Base-by-base conservation (phyloP, 2,888 invertebrate genomes). In the Polylopha cassiicola region DNA sequence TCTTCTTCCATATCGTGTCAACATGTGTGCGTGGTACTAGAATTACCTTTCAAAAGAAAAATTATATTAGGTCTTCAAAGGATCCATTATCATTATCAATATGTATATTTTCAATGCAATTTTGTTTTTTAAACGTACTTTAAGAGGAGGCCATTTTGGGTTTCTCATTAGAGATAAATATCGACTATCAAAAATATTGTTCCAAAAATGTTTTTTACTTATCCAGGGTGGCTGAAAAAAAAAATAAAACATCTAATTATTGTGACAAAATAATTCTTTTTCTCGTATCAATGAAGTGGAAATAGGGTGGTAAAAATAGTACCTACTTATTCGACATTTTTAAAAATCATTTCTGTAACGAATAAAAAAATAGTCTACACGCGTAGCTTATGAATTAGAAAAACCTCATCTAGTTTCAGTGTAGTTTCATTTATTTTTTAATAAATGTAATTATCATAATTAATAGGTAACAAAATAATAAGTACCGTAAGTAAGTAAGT, bases 101-200 rank as follows among this genome's bases (percentile, higher is more conserved):
- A 22, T 5, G 4, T 8, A 22, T 9, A 26, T 11, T 13, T 4
- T 4, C 9, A 11, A 11, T 9, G n/a, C 13, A 26, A 6, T 26
- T 4, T 11, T 13, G 13, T 11, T 11, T 13, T 20, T 27, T 10
- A 6, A 10, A 48, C 47, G 52, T 62, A 80, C 82, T 60, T 78
- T 74, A 4, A 84, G 52, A 4, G 79, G 55, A 1, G 82, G 82
- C 82, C 82, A 84, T 48, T 68, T 73, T 0, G 65, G 30, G 50
- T 69, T 78, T 49, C 78, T 67, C 80, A 84, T 78, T 4, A 84
- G 49, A 3, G 69, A 61, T 51, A 77, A 79, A 43, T 82, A 84
- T 1, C 84, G 74, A 34, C 68, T 74, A 18, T 82, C 73, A 45
- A 73, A 84, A 36, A 80, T 61, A 15, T 52, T 48, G 48, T 73